Evolutionary conservation across 2,797 vertebrate genomes (phyloP).

Genomic region (Sebastes cheni): DNA sequence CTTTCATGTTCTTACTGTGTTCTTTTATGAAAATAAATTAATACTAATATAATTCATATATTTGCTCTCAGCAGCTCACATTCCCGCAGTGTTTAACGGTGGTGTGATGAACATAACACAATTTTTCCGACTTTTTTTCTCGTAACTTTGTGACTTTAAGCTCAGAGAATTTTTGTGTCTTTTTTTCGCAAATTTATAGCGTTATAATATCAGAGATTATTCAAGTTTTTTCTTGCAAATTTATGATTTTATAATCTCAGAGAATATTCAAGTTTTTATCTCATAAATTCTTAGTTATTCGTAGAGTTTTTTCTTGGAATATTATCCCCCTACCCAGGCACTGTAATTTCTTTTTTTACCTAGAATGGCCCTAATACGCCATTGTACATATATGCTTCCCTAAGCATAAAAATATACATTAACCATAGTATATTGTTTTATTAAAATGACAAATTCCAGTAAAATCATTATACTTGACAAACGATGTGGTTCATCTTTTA

Average conservation of each 20-base stretch:
- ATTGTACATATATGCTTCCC: background rate
- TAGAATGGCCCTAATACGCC: accelerated
- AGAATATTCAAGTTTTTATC: background rate
- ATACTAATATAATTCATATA: background rate
- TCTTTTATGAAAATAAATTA: background rate
- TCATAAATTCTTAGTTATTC: background rate
- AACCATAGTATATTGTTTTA: background rate
- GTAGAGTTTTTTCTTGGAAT: background rate
- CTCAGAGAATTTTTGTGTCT: no score
- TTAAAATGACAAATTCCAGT: background rate
- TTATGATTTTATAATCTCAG: no score
- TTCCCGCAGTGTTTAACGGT: no score
- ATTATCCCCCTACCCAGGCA: background rate
- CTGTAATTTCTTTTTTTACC: background rate
- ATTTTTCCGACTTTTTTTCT: no score
- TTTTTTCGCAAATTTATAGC: accelerated
- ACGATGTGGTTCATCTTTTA: background rate
- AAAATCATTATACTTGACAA: background rate
- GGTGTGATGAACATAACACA: no score
- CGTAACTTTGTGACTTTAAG: no score
- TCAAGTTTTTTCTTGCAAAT: no score
- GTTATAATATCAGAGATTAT: no score
- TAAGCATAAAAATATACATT: background rate
- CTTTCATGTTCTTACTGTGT: background rate
- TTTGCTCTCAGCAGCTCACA: background rate